phyloP scores from a whole-genome alignment of 1,140 invertebrate species.

The Pantala flavescens region DNA sequence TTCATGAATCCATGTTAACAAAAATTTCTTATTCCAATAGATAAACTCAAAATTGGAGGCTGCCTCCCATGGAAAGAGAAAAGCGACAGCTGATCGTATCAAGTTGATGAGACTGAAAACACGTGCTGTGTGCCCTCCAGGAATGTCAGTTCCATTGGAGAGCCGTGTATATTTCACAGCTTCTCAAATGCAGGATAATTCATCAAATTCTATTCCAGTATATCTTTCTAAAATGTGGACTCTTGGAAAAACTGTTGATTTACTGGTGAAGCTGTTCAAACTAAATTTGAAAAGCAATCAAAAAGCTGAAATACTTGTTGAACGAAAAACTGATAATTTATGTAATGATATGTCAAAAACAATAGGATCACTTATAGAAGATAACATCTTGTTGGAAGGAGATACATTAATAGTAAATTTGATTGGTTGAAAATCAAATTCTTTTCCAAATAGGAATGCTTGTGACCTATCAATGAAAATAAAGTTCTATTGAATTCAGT shows the following conservation, averaged over 20 bases:
- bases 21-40: background rate
- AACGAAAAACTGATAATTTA: background rate
- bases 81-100: background rate
- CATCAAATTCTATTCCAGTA: background rate
- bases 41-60: background rate
- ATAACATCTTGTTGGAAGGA: background rate
- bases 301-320: background rate
- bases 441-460: too few species aligned
- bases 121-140: background rate
- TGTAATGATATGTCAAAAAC: background rate
- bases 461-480: too few species aligned
- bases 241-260: background rate
- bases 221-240: background rate
- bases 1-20: too few species aligned
- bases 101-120: background rate
- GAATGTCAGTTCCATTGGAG: background rate
- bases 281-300: background rate
- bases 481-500: too few species aligned
- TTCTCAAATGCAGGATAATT: background rate
- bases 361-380: background rate
- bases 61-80: background rate
- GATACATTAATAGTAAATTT: background rate
- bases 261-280: background rate
- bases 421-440: too few species aligned
- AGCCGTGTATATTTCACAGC: background rate